A percentile compares a stretch with the other conserved stretches of the same genome.
Conservation (phyloP, 2,797 vertebrate genomes). For the Miichthys miiuy region DNA sequence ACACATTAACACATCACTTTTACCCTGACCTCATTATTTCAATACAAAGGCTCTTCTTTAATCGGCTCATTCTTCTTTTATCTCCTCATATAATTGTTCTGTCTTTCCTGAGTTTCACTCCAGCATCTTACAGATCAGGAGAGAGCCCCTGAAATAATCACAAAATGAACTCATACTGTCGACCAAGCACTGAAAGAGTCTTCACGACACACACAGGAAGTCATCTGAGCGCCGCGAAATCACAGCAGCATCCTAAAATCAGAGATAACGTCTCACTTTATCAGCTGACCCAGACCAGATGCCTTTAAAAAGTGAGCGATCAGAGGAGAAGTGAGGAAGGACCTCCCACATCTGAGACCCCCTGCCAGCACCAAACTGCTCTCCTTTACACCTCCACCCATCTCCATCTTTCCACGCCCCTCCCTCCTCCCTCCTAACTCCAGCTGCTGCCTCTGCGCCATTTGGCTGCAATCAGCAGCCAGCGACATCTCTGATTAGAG, state of each 20-base stretch:
- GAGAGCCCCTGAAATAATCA: not conserved
- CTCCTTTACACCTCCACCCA: constrained; percentile 48
- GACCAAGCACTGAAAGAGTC: not conserved
- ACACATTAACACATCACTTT: not conserved
- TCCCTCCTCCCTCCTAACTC: constrained; percentile 14
- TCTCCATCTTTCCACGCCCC: constrained; percentile 3
- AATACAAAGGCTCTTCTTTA: not conserved
- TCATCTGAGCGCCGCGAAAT: not conserved
- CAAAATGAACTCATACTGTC: not conserved
- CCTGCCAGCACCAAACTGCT: constrained; percentile 56
- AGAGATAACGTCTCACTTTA: constrained; percentile 49
- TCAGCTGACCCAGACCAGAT: constrained; percentile 68
- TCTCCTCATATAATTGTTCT: not conserved
- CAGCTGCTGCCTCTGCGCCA: constrained; percentile 57
- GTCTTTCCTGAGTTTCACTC: not conserved
- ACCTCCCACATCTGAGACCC: constrained; percentile 63
- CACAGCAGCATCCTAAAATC: constrained; percentile 28
- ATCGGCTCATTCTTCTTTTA: not conserved
- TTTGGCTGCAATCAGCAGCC: constrained; percentile 70
- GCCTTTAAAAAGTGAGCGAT: constrained; percentile 69
- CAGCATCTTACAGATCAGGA: not conserved
- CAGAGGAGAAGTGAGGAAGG: constrained; percentile 51
- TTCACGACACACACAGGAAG: constrained; percentile 6
- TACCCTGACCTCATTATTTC: not conserved
- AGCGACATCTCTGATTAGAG: constrained; percentile 56